Base-by-base conservation (phyloP, 2,113 vertebrate species). In the Synodontis membranacea region DNA sequence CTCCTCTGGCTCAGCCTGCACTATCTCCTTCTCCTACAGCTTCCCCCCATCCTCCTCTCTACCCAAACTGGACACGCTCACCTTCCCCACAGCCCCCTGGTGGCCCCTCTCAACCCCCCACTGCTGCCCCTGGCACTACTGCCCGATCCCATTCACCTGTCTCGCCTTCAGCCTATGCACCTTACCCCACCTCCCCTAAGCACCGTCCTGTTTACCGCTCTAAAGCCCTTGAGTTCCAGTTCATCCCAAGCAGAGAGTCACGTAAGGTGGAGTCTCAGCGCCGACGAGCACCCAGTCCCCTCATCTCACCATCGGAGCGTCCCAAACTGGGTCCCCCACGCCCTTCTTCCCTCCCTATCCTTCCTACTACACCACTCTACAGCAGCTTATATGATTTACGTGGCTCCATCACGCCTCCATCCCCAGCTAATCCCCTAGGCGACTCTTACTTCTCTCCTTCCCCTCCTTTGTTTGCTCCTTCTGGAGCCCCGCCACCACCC, bases 301-400 rank as follows among this genome's bases (percentile, higher is more conserved):
- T 96, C 50, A 94, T 96, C 89, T 96, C 96, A 75, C 96, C 96
- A 0, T 92, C 96, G 28, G 96, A 97, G 88, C 94, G 94, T 46
- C 94, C 96, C 89, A 96, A 95, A 88, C 83, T 94, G 80, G 96
- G 94, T 75, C 96, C 96, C 0, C 96, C 97, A 5, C 93, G 97
- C 28, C 97, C 97, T 12, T 97, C 97, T 0, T 97, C 97, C 70
- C 95, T 97, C 34, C 97, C 97, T 5, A 96, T 97, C 83, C 95
- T 98, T 88, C 96, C 97, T 86, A 96, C 96, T 21, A 81, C 94
- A 0, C 94, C 94, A 3, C 92, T 96, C 4, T 95, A 95, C 91
- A 95, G 95, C 64, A 94, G 94, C 86, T 89, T 95, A 5, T 95
- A 95, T 1, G 92, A 97, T 92, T 89, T 96, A 34, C 91, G 94